These are phyloP conservation scores for Hippocampus guttulatus DNA, from an alignment of 2,113 vertebrate species.

Conservation along the genomic window DNA sequence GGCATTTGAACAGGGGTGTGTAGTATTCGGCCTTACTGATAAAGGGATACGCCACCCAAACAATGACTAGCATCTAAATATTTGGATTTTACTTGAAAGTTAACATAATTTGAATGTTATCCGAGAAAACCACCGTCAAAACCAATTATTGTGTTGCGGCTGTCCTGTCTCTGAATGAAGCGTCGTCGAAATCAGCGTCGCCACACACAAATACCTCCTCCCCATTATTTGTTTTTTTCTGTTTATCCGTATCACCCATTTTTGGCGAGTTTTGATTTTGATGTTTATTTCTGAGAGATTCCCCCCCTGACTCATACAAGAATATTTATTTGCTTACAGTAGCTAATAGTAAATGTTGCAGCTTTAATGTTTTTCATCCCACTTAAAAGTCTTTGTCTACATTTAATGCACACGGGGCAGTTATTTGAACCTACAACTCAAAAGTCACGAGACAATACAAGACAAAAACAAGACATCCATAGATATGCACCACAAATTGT, in stretches of 20 bases:
- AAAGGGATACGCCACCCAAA: background rate
- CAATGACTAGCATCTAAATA: background rate
- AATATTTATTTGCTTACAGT: constrained; percentile 68
- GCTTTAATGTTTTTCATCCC: constrained; percentile 37
- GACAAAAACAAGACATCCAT: background rate
- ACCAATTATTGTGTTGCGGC: constrained; percentile 20
- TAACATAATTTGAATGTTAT: background rate
- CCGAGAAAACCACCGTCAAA: background rate
- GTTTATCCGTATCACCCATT: constrained; percentile 41
- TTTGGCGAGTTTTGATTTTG: constrained; percentile 61
- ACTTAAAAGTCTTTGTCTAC: constrained; percentile 38
- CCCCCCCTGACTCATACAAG: constrained; percentile 34
- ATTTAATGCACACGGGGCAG: constrained; percentile 8
- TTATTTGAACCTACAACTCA: background rate
- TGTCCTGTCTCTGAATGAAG: no score
- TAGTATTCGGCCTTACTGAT: background rate
- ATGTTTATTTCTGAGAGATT: constrained; percentile 63
- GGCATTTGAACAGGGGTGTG: background rate
- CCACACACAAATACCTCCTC: constrained; percentile 64
- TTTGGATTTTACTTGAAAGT: background rate
- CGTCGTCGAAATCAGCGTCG: constrained; percentile 17
- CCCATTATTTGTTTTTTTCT: constrained; percentile 27
- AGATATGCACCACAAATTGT: background rate
- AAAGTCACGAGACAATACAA: background rate
- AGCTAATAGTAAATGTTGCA: constrained; percentile 43